phyloP scores from a whole-genome alignment of 2,797 vertebrate genomes.

The Takifugu rubripes region DNA sequence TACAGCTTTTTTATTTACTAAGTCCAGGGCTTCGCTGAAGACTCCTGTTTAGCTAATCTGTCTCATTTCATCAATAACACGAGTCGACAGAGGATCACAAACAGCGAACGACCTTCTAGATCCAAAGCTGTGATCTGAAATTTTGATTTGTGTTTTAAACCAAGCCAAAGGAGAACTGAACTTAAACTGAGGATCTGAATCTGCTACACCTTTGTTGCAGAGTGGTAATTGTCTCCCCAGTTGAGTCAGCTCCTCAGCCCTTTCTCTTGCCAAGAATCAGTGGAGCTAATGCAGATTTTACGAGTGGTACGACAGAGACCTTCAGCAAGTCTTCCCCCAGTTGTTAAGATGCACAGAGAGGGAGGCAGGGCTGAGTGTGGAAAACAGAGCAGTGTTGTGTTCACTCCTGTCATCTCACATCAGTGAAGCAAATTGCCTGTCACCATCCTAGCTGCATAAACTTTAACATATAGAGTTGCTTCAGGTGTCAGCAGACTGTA shows the following conservation, averaged over 20 bases:
- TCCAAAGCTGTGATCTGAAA: too few relatives aligned
- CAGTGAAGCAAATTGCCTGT: slow-evolving; percentile 45
- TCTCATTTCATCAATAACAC: too few relatives aligned
- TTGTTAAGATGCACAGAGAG: slow-evolving; percentile 23
- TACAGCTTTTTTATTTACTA: too few relatives aligned
- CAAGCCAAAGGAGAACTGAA: too few relatives aligned
- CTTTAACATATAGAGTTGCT: slow-evolving; percentile 32
- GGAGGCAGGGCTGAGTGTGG: slow-evolving; percentile 23
- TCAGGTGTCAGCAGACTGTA: slow-evolving; percentile 34
- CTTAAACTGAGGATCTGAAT: too few relatives aligned
- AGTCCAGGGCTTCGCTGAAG: too few relatives aligned
- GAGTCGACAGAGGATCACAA: too few relatives aligned
- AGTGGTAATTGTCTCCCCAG: slow-evolving; percentile 17
- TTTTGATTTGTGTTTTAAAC: too few relatives aligned
- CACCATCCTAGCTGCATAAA: slow-evolving; percentile 22
- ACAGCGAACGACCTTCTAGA: too few relatives aligned
- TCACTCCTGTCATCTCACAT: slow-evolving; percentile 44
- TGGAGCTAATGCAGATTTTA: slow-evolving; percentile 49
- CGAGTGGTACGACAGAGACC: slow-evolving; percentile 21
- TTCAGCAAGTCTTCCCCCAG: slow-evolving; percentile 25
- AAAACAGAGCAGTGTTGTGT: slow-evolving; percentile 21
- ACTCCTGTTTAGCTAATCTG: too few relatives aligned
- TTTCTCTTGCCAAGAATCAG: slow-evolving; percentile 19
- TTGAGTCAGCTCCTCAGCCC: slow-evolving; percentile 2
- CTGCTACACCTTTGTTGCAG: not conserved